Evolutionary conservation across 2,797 vertebrate genomes (phyloP).

Genomic region (Syncerus caffer): DNA sequence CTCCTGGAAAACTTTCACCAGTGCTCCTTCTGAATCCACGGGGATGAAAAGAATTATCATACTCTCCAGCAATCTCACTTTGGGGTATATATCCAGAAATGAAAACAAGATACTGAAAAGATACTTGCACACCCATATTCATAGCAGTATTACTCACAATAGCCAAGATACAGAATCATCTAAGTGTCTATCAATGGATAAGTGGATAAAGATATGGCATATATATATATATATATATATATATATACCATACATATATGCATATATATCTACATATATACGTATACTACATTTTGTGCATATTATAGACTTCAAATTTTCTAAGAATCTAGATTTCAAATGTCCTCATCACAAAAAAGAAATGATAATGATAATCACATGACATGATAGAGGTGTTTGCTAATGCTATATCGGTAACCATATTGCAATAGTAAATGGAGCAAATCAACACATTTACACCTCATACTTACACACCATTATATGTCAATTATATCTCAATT

Average conservation of each 20-base stretch:
- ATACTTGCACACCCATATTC: neutral
- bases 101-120: neutral
- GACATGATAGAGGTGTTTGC: neutral
- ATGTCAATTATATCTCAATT: neutral
- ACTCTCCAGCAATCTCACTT: neutral
- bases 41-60: neutral
- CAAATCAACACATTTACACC: neutral
- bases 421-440: neutral
- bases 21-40: neutral
- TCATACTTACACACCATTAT: neutral
- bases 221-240: neutral
- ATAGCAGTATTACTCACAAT: neutral
- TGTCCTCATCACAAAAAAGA: neutral
- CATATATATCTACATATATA: neutral
- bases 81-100: neutral
- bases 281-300: neutral
- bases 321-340: neutral
- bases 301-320: neutral
- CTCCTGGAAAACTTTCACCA: neutral
- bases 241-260: accelerated
- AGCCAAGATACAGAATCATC: neutral
- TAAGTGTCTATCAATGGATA: neutral
- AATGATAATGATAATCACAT: neutral
- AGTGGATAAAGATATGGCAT: neutral
- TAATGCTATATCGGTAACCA: neutral